A percentile compares a stretch with the other conserved stretches of the same genome.
Conservation (phyloP, 2,797 vertebrate species). For the Tiaroga cobitis region DNA sequence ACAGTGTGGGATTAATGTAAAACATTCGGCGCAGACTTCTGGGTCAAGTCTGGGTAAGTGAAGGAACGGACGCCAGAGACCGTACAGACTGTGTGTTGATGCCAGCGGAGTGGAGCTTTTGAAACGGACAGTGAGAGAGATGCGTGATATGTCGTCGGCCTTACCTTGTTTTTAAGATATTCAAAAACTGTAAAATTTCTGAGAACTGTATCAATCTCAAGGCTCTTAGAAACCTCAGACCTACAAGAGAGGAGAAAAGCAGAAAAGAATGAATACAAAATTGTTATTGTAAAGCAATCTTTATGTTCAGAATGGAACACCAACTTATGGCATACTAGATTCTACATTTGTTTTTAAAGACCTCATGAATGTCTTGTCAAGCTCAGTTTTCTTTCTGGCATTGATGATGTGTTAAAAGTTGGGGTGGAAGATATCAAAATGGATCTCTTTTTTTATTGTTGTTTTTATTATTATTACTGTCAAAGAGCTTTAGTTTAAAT, state of each 20-base stretch:
- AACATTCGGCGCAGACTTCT: constrained; percentile 73
- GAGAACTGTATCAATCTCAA: constrained; percentile 93
- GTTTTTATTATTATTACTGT: background rate
- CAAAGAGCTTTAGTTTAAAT: background rate
- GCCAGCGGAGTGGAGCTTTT: constrained; percentile 44
- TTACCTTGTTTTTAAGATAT: constrained; percentile 95
- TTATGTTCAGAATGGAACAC: background rate
- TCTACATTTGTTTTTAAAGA: background rate
- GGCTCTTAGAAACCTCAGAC: constrained; percentile 92
- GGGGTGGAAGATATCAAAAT: background rate
- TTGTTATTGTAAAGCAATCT: background rate
- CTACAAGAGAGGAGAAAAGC: constrained; percentile 67
- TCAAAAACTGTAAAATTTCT: constrained; percentile 94
- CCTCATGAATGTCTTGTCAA: background rate
- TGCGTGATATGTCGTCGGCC: constrained; percentile 54
- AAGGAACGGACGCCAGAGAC: constrained; percentile 2
- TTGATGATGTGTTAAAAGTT: background rate
- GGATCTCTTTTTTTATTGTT: too few relatives aligned
- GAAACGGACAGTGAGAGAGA: constrained; percentile 38
- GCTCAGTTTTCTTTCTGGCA: background rate
- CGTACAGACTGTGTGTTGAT: constrained; percentile 23
- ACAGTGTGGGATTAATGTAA: constrained; percentile 68
- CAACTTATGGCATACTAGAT: background rate
- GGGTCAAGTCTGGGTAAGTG: constrained; percentile 64
- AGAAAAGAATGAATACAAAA: background rate